phyloP scores from a whole-genome alignment of 2,888 invertebrate species.

The Trissonchulus sp. region DNA sequence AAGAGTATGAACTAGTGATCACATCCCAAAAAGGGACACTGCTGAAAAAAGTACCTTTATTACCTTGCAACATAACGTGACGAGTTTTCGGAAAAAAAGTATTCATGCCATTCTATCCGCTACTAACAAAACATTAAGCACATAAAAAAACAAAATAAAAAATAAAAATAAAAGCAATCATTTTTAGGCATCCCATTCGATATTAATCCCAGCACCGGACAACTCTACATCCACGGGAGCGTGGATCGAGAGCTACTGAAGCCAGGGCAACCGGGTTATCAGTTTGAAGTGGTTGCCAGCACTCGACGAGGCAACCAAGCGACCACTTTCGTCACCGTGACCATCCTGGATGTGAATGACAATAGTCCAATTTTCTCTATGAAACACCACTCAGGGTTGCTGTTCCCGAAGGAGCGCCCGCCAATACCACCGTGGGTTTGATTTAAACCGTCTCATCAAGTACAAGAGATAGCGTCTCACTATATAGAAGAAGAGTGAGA shows the following conservation, averaged over 20 bases:
- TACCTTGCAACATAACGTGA: too few relatives aligned
- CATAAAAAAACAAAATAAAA: too few relatives aligned
- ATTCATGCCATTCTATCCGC: too few relatives aligned
- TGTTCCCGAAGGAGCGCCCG: neutral
- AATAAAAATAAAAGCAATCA: too few relatives aligned
- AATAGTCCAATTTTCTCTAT: slow-evolving; percentile 4
- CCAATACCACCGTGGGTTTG: neutral
- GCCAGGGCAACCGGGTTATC: neutral
- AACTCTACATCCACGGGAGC: slow-evolving; percentile 72
- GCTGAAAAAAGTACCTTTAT: too few relatives aligned
- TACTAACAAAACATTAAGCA: too few relatives aligned
- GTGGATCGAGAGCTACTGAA: slow-evolving; percentile 75
- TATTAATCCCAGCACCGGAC: slow-evolving; percentile 12
- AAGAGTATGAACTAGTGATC: too few relatives aligned
- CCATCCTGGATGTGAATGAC: slow-evolving; percentile 27
- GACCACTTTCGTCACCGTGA: slow-evolving; percentile 46
- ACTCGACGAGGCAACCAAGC: slow-evolving; percentile 53
- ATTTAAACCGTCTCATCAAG: too few relatives aligned
- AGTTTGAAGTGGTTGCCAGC: neutral
- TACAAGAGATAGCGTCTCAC: too few relatives aligned
- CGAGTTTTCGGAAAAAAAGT: too few relatives aligned
- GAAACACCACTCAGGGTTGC: neutral
- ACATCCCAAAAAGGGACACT: too few relatives aligned
- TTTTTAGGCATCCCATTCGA: slow-evolving; percentile 20
- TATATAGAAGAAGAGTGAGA: too few relatives aligned